Percentiles rank a stretch among this genome's conserved stretches.
Conservation (phyloP, 2,888 invertebrate genomes). For the Athalia circularis region DNA sequence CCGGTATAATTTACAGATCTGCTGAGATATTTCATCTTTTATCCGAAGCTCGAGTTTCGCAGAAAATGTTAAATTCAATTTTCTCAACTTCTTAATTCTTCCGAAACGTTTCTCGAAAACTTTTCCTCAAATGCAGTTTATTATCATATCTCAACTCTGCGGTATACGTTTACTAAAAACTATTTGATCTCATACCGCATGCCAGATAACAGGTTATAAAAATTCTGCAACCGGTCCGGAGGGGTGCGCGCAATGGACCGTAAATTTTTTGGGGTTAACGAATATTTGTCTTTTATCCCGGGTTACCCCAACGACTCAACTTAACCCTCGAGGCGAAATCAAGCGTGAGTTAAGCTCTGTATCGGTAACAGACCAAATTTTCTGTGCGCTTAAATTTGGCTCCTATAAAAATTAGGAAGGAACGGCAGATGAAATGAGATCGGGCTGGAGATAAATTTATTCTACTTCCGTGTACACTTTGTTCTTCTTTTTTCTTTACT, state of each 20-base stretch:
- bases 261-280: not conserved
- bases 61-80: conserved; percentile 11
- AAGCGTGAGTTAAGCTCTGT: not conserved
- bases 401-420: too few species aligned
- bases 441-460: too few species aligned
- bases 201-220: not conserved
- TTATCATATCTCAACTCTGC: too few species aligned
- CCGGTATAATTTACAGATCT: conserved; percentile 14
- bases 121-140: not conserved
- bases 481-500: not conserved
- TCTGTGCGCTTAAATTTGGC: too few species aligned
- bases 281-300: conserved; percentile 2
- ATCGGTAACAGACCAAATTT: too few species aligned
- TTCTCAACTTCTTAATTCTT: conserved; percentile 7
- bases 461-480: too few species aligned
- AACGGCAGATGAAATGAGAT: too few species aligned
- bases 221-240: not conserved
- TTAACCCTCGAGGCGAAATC: not conserved
- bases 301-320: not conserved
- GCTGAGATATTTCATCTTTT: too few species aligned
- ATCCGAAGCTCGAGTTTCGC: not conserved
- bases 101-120: not conserved
- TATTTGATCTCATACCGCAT: not conserved
- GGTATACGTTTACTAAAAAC: not conserved
- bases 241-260: not conserved